Evolutionary conservation across 2,797 vertebrate genomes (phyloP), one percentile per base, ranked within the genome.

Genomic region (Yasuhikotakia modesta): DNA sequence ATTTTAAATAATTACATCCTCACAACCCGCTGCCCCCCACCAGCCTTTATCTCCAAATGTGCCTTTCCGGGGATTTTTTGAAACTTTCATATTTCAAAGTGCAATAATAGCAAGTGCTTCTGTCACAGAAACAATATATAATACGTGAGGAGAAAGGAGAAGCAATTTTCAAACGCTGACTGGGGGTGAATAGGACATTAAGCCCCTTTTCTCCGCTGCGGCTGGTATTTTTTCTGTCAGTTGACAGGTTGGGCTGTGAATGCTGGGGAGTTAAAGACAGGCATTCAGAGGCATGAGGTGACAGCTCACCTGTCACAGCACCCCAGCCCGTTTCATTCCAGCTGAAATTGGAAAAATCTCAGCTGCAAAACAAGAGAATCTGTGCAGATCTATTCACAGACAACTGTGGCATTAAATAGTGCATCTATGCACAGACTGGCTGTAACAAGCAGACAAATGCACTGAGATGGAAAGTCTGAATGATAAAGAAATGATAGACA

Each of bases 181-280:
- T 90, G 94, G 81, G 94, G 94, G 94, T 95, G 95, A 97, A 96
- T 94, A 94, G 96, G 95, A 96, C 95, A 97, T 97, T 96, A 95
- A 95, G 94, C 95, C 95, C 91, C 95, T 96, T 43, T 97, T 96
- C 89, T 95, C 91, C 94, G 92, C 93, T 93, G 90, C 94, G 93
- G 94, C 92, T 92, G 92, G 91, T 94, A 94, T 95, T 95, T 43
- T 95, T 82, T 91, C 94, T 96, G 96, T 96, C 95, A 96, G 90
- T 90, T 94, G 95, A 95, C 90, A 90, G 93, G 92, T 93, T 92
- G 90, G 93, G 90, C 90, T 89, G 88, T 93, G 93, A 94, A 94
- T 92, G 76, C 91, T 91, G 92, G 92, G 94, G 10, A 93, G 92
- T 91, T 93, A 95, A 94, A 93, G 93, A 92, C 93, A 88, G 91